Evolutionary conservation across 2,888 invertebrate genomes (phyloP), one percentile per base, ranked within the genome.

Genomic region (Eueremaeus valkanovi): DNA sequence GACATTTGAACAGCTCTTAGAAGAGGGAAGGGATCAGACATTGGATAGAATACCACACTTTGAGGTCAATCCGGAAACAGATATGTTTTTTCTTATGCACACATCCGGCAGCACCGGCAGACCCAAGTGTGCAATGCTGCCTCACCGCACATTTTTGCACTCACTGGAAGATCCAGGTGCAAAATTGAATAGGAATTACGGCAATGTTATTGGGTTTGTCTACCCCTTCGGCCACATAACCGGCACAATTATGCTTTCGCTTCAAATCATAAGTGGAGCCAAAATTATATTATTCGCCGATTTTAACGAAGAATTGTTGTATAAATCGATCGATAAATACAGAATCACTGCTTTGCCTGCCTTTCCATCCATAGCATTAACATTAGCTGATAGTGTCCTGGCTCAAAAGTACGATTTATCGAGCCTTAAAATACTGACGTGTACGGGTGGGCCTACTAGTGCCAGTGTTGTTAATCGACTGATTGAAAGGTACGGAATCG

Each of bases 51-150:
- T 68, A 11, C 68, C 68, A n/a, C 13, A 68, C 13, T 68, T 68
- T n/a, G 33, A 68, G 21, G 13, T 68, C 1, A 8, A 40, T 36
- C 63, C 63, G 9, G 27, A 68, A 24, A 24, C 18, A 9, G 68
- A 68, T 24, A 40, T 68, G 11, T 1, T 40, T 1, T 24, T 68
- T 21, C 40, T 68, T 8, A 24, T 40, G 2, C 42, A 68, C 3
- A 68, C 68, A 3, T 68, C 68, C 16, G 68, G 68, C 8, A 68
- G 40, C 9, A 68, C 40, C 2, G 68, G 68, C 1, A 1, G 21
- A 24, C 40, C 68, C n/a, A 68, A 68, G 33, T 40, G 68, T 68
- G 42, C 68, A 40, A 68, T 68, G 40, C 29, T 68, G 3, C 16
- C 21, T 11, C 36, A 68, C 40, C 11, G 27, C 1, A 36, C 21